A percentile compares a stretch with the other conserved stretches of the same genome.
Conservation (phyloP, 2,888 invertebrate species). For the Monoplex corrugatus region DNA sequence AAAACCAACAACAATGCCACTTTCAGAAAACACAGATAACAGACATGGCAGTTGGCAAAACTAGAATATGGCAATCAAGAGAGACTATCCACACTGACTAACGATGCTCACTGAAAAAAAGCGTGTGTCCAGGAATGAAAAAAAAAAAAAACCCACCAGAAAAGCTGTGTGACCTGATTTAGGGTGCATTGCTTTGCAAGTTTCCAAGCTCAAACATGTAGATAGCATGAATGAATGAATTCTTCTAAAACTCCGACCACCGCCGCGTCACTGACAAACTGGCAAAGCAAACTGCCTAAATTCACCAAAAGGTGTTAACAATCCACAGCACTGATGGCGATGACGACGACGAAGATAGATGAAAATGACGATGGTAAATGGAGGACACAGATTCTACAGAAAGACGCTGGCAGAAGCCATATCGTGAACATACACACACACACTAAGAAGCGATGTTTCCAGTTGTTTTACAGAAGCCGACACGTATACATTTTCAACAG, state of each 20-base stretch:
- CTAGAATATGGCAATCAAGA: neutral
- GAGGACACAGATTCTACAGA: neutral
- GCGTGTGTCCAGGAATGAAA: neutral
- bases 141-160: too few species aligned
- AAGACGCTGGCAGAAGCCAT: constrained; percentile 30
- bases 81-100: neutral
- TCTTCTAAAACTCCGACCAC: too few species aligned
- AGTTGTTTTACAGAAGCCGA: too few species aligned
- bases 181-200: too few species aligned
- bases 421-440: constrained; percentile 16
- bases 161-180: neutral
- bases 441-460: too few species aligned
- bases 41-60: neutral
- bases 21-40: neutral
- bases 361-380: neutral
- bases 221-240: too few species aligned
- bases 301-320: too few species aligned
- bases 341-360: constrained; percentile 19
- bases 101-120: neutral
- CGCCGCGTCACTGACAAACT: too few species aligned
- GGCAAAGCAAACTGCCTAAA: too few species aligned
- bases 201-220: too few species aligned
- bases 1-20: neutral
- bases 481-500: too few species aligned
- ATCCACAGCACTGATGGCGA: too few species aligned